Base-by-base conservation (phyloP, 2,113 vertebrate species). In the Charadrius vociferus region DNA sequence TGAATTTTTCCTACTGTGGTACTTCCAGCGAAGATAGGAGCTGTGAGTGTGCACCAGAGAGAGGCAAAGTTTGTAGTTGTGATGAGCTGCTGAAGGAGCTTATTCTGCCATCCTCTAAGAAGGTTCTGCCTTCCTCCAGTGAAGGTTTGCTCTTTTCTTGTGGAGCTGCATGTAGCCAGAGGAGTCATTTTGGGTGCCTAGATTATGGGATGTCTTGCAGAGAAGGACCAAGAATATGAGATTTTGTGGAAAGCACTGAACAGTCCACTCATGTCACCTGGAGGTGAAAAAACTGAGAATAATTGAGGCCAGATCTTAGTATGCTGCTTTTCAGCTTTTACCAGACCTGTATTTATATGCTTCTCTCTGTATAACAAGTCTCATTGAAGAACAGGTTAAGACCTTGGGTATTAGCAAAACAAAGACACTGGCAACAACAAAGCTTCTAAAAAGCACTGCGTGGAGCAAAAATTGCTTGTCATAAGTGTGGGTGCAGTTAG, bases 301-400 rank as follows among this genome's bases (percentile, higher is more conserved):
- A 63, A 56, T 8, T 62, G 22, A 39, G 41, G 41, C 13, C 6
- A 39, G 20, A 2, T 67, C 52, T 81, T 73, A 61, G 6, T 14
- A 11, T 27, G 39, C 7, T 49, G 47, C 9, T 62, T 83, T 37
- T 52, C 37, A 47, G 14, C 45, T 74, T 88, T 30, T 37, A 12
- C 5, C 5, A 14, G 13, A 24, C 10, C 9, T 67, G 0, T 75
- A 12, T 17, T 77, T 71, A 12, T 15, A 6, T 30, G 5, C 21
- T 91, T 71, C 36, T 77, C 8, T 50, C 7, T 66, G 0, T 65
- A 16, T 65, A 59, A 10, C 7, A 68, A 37, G 8, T 53, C 9
- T 66, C 22, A 32, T 21, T 26, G 29, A 77, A 70, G 36, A 77
- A 26, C 19, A 81, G 58, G 11, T 94, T 49, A 55, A 36, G 10